These are phyloP conservation scores for Streblospio benedicti DNA, from an alignment of 1,140 invertebrate genomes.

Conservation along the genomic window DNA sequence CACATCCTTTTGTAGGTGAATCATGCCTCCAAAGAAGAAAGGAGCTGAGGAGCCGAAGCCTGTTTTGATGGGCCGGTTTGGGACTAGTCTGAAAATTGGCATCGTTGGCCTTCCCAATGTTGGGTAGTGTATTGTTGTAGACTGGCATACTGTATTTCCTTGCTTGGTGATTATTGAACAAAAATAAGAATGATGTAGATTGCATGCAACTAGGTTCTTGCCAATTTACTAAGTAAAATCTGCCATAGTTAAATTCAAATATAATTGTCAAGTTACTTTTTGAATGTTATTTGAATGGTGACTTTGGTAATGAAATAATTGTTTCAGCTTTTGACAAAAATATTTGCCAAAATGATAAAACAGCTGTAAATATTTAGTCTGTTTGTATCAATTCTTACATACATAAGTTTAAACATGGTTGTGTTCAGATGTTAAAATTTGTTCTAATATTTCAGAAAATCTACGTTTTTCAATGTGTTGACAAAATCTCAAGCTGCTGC, in stretches of 20 bases:
- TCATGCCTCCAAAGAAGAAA: conserved; percentile 60
- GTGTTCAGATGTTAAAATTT: conserved; percentile 1
- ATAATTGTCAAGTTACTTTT: no score
- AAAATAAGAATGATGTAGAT: not conserved
- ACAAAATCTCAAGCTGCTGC: conserved; percentile 92
- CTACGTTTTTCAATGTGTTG: conserved; percentile 98
- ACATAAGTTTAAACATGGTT: not conserved
- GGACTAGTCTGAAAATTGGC: conserved; percentile 93
- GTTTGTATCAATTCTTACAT: not conserved
- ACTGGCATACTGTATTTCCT: not conserved
- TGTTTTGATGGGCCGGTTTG: conserved; percentile 84
- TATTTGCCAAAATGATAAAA: conserved; percentile 18
- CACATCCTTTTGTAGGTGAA: no score
- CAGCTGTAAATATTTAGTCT: not conserved
- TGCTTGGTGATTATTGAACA: not conserved
- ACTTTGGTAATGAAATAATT: not conserved
- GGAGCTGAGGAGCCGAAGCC: conserved; percentile 67
- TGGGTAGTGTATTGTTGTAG: conserved; percentile 52
- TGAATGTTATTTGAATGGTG: not conserved
- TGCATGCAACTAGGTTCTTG: not conserved
- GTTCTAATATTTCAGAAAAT: conserved; percentile 59
- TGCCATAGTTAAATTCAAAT: no score
- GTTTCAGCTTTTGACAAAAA: not conserved
- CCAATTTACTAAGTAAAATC: not conserved
- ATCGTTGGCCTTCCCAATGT: conserved; percentile 95